Percentiles rank a stretch among this genome's conserved stretches.
These are phyloP conservation scores for Zelleria hepariella DNA, from an alignment of 2,888 invertebrate genomes.

Conservation along the genomic window DNA sequence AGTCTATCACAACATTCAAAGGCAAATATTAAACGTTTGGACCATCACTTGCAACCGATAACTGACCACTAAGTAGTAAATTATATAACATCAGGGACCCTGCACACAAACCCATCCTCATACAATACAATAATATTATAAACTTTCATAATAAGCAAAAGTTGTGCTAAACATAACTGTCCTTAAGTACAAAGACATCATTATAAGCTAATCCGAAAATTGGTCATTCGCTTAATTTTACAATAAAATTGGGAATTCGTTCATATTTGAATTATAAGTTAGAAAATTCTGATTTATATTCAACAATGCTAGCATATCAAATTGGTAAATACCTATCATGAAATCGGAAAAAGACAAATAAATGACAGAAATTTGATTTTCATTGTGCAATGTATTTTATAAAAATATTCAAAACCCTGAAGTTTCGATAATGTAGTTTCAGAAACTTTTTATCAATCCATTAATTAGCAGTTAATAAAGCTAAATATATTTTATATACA, in stretches of 20 bases:
- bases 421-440: background rate
- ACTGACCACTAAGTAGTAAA: background rate
- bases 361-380: background rate
- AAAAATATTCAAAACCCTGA: background rate
- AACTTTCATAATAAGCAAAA: background rate
- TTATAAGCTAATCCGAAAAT: conserved; percentile 24
- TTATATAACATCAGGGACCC: conserved; percentile 19
- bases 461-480: background rate
- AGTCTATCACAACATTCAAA: conserved; percentile 66
- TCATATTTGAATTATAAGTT: background rate
- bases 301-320: background rate
- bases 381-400: background rate
- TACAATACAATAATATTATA: background rate
- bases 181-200: conserved; percentile 15
- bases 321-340: background rate
- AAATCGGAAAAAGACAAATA: background rate
- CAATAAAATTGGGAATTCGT: background rate
- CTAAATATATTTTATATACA: background rate
- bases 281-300: background rate
- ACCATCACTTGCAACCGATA: conserved; percentile 60
- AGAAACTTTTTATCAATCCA: background rate
- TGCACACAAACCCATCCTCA: conserved; percentile 16
- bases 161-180: background rate
- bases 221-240: conserved; percentile 35
- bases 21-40: conserved; percentile 57